phyloP scores from a whole-genome alignment of 2,888 invertebrate species.

The Zootermopsis nevadensis region DNA sequence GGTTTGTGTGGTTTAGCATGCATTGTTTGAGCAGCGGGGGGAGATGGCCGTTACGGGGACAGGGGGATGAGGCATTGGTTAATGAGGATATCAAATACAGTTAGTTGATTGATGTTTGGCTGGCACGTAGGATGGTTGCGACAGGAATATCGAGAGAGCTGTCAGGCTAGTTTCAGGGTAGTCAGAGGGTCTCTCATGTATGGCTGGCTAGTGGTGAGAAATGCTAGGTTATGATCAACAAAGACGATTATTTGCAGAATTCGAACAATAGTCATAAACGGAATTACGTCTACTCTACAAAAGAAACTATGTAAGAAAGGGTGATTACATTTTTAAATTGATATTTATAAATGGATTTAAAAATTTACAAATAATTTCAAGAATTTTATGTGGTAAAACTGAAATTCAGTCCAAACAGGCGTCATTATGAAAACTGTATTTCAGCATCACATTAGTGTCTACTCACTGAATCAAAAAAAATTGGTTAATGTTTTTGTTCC shows the following conservation, averaged over 20 bases:
- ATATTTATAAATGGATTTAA: not conserved
- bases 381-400: no score
- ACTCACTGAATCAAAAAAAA: no score
- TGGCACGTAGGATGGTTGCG: slow-evolving; percentile 29
- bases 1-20: slow-evolving; percentile 43
- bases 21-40: slow-evolving; percentile 34
- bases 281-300: no score
- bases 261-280: no score
- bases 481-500: no score
- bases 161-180: not conserved
- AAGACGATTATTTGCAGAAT: not conserved
- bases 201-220: slow-evolving; percentile 1
- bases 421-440: no score
- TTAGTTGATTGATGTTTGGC: slow-evolving; percentile 41
- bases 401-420: no score
- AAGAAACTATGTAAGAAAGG: no score
- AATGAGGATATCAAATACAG: slow-evolving; percentile 44
- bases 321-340: no score
- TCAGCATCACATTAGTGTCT: no score
- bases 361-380: not conserved
- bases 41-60: slow-evolving; percentile 11
- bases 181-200: not conserved
- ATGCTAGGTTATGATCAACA: slow-evolving; percentile 17
- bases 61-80: slow-evolving; percentile 30
- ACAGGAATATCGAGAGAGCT: not conserved